Evolutionary conservation across 2,888 invertebrate genomes (phyloP), one percentile per base, ranked within the genome.

Genomic region (Xanthostigma xanthostigma): DNA sequence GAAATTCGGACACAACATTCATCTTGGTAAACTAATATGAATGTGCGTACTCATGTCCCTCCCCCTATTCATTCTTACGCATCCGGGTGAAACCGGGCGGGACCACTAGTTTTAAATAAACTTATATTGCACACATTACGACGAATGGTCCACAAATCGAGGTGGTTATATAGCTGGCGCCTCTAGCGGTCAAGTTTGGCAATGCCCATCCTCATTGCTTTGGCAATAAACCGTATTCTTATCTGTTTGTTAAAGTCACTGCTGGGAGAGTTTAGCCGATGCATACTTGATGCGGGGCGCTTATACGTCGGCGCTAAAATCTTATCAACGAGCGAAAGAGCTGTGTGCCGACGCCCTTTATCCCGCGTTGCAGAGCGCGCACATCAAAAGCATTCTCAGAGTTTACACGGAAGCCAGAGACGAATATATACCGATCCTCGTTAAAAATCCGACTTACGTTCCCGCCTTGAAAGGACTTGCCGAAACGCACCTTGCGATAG

Each of bases 211-310:
- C n/a, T n/a, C n/a, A n/a, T n/a, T n/a, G n/a, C n/a, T n/a, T n/a
- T n/a, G n/a, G n/a, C n/a, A n/a, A n/a, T n/a, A n/a, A n/a, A n/a
- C n/a, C n/a, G 17, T 17, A 36, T 12, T n/a, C n/a, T 9, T 9
- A 9, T 36, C 45, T 46, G 13, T 41, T 35, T 51, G 52, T 59
- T 62, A 42, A 49, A 75, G 75, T 49, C 68, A 76, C 56, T 73
- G 84, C 55, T 92, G 91, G 85, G 92, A 93, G 67, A 83, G 87
- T 54, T 69, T 95, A 55, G 94, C 86, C 38, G 94, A 94, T 72
- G 88, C 91, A 1, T 94, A 94, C 65, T 76, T 81, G 58, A 77
- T 78, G n/a, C 73, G 91, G 55, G 94, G 94, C 2, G 89, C 93
- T n/a, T 85, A 81, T 61, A 83, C 81, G 42, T 88, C 94, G 8